Evolutionary conservation across 2,113 vertebrate genomes (phyloP), one percentile per base, ranked within the genome.

Genomic region (Pandion haliaetus): DNA sequence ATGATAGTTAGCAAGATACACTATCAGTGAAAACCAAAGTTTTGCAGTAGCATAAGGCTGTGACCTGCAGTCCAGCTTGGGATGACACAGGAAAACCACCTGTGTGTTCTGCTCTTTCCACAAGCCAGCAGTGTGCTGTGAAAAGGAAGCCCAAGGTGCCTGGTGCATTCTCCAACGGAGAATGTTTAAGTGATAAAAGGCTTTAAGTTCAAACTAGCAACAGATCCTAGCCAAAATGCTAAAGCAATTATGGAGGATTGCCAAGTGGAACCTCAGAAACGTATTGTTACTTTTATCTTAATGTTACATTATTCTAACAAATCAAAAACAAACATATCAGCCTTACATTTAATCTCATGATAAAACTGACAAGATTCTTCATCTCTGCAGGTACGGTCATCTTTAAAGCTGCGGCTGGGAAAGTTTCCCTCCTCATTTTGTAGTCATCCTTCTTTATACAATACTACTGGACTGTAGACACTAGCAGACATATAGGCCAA

Each of bases 1-100:
- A 20, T 0, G 0, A 10, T 32, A 42, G 12, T 28, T 49, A 49
- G 4, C 36, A 63, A 65, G 31, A n/a, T 3, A 42, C 4, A 5
- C 38, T n/a, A 28, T 14, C 5, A 32, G 1, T 8, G 10, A 83
- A 55, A 79, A 40, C 23, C 17, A 44, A 47, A 47, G 25, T 45
- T 79, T 11, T 66, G 8, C 32, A 76, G 52, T 7, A 40, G 6
- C 3, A 24, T 7, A 54, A 72, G 6, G 2, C 8, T 42, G 11
- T 16, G 21, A 86, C 11, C 23, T 14, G 34, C 8, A 77, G 8
- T 29, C 5, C 15, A 50, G 19, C 20, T 62, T 44, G 45, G 34
- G 21, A 71, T 2, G 1, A 62, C 34, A 66, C 5, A 62, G 17
- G 26, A 66, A 69, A 84, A 23, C 1, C 2, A 4, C 25, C 12